Evolutionary conservation across 1,140 invertebrate genomes (phyloP).

Genomic region (Leptonema lineaticorne): DNA sequence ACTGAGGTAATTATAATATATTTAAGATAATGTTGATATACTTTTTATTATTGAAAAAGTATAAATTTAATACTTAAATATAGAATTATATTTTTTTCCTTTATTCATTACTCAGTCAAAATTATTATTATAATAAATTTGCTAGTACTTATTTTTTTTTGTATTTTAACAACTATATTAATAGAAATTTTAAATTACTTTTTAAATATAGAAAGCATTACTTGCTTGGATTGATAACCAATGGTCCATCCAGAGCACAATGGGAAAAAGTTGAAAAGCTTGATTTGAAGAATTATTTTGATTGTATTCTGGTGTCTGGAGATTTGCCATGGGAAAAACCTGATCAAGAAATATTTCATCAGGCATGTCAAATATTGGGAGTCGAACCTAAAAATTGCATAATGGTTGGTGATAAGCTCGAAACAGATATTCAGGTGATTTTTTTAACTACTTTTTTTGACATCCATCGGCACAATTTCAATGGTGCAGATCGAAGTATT

Average conservation of each 20-base stretch:
- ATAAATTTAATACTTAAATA: too few species aligned
- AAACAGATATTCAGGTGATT: conserved; percentile 74
- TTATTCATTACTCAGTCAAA: too few species aligned
- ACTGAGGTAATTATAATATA: conserved; percentile 55
- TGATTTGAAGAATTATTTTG: conserved; percentile 69
- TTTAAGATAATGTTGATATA: too few species aligned
- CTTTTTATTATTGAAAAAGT: conserved; percentile 18
- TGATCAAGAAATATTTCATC: conserved; percentile 72
- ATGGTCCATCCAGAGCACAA: conserved; percentile 79
- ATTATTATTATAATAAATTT: too few species aligned
- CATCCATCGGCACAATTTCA: neutral
- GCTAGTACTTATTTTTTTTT: conserved; percentile 28
- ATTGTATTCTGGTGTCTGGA: conserved; percentile 76
- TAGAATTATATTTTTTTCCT: too few species aligned
- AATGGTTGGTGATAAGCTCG: conserved; percentile 84
- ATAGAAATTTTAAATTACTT: neutral
- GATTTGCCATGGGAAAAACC: conserved; percentile 85
- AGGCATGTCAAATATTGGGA: conserved; percentile 71
- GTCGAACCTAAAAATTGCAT: conserved; percentile 72
- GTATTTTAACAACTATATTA: conserved; percentile 1
- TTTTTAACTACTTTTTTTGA: neutral
- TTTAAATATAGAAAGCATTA: conserved; percentile 60
- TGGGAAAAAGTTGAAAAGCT: conserved; percentile 81
- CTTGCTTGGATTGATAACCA: conserved; percentile 76
- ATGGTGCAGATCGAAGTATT: neutral